A percentile compares a stretch with the other conserved stretches of the same genome.
Conservation (phyloP, 2,888 invertebrate genomes). For the Saturnia japonica region DNA sequence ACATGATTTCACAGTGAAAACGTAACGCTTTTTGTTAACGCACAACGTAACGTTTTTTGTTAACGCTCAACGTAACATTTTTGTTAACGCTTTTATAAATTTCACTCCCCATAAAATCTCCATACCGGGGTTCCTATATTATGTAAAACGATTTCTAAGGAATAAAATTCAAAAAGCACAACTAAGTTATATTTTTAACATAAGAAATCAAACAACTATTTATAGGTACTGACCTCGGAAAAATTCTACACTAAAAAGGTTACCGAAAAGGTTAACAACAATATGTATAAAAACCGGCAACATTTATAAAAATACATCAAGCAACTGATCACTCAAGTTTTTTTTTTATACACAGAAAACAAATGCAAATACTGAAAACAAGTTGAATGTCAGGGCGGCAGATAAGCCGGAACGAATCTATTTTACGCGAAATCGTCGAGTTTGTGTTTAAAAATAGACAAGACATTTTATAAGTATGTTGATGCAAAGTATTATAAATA, state of each 20-base stretch:
- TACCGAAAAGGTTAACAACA: neutral
- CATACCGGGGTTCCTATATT: too few species aligned
- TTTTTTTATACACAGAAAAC: neutral
- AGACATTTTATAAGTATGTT: neutral
- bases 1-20: too few species aligned
- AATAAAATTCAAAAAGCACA: too few species aligned
- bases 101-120: too few species aligned
- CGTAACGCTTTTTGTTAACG: too few species aligned
- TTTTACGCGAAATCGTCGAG: neutral
- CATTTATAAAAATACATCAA: neutral
- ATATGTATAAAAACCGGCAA: neutral
- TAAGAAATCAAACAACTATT: neutral
- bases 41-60: too few species aligned
- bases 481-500: constrained; percentile 7
- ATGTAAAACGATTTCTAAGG: too few species aligned
- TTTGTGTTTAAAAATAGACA: constrained; percentile 7
- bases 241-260: neutral
- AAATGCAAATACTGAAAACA: neutral
- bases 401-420: constrained; percentile 1
- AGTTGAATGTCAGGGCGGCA: neutral
- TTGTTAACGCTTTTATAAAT: too few species aligned
- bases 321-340: neutral
- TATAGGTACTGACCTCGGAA: neutral
- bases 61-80: too few species aligned
- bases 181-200: neutral